Evolutionary conservation across 2,888 invertebrate genomes (phyloP).

Genomic region (Nebria brevicollis): DNA sequence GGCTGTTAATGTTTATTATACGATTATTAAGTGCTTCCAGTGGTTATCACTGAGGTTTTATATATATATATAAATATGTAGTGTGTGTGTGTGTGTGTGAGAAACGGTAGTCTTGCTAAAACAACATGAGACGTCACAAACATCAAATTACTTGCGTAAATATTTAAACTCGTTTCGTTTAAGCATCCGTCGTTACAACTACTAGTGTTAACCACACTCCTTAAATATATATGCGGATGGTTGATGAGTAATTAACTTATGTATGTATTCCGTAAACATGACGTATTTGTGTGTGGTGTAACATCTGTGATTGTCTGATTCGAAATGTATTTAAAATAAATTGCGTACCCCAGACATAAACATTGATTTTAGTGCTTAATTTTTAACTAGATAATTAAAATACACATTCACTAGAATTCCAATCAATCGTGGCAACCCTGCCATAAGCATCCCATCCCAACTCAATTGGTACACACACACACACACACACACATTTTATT

Average conservation of each 20-base stretch:
- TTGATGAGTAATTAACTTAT: not conserved
- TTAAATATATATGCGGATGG: not conserved
- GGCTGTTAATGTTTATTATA: constrained; percentile 46
- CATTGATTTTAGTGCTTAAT: too few species aligned
- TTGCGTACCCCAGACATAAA: too few species aligned
- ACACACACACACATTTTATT: too few species aligned
- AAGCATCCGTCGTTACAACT: not conserved
- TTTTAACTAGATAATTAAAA: too few species aligned
- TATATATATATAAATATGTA: not conserved
- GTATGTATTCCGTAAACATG: not conserved
- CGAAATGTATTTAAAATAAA: too few species aligned
- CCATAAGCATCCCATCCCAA: too few species aligned
- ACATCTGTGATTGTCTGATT: too few species aligned
- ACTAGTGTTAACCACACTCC: not conserved
- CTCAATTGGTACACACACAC: too few species aligned
- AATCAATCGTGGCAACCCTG: too few species aligned
- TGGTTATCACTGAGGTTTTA: constrained; percentile 25
- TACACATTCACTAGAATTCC: too few species aligned
- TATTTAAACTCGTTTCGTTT: not conserved
- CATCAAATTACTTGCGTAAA: not conserved
- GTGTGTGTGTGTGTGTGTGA: not conserved
- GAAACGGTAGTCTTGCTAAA: not conserved
- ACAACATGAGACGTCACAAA: not conserved
- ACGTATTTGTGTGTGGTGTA: too few species aligned
- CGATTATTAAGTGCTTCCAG: constrained; percentile 45